Evolutionary conservation across 2,113 vertebrate species (phyloP).

Genomic region (Chascanopsetta lugubris): DNA sequence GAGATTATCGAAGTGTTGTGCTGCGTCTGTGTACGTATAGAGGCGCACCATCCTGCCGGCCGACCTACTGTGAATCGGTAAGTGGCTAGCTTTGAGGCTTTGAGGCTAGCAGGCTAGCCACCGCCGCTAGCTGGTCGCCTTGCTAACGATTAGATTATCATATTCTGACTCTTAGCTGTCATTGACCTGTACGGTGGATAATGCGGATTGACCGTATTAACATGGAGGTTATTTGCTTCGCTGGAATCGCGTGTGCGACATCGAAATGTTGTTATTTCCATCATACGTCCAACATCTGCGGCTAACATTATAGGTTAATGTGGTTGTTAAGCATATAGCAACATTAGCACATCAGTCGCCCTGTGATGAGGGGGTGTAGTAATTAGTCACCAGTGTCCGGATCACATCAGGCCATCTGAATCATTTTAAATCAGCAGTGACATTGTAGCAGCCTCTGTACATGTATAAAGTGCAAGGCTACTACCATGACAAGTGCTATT

Average conservation of each 20-base stretch:
- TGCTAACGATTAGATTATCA: slow-evolving; percentile 46
- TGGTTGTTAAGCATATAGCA: slow-evolving; percentile 47
- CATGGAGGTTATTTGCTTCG: not conserved
- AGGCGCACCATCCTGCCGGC: slow-evolving; percentile 37
- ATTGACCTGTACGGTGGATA: not conserved
- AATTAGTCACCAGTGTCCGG: slow-evolving; percentile 37
- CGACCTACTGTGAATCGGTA: slow-evolving; percentile 61
- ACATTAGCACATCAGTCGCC: slow-evolving; percentile 56
- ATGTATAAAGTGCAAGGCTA: not conserved
- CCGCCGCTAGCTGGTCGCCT: slow-evolving; percentile 45
- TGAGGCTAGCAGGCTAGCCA: slow-evolving; percentile 41
- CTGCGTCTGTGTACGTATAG: slow-evolving; percentile 58
- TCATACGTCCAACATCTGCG: not conserved
- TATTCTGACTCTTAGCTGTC: slow-evolving; percentile 1
- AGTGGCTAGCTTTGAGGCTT: slow-evolving; percentile 64
- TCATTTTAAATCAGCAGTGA: not conserved
- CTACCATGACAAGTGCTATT: not conserved
- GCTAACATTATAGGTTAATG: slow-evolving; percentile 44
- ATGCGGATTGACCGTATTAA: not conserved
- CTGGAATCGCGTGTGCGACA: not conserved
- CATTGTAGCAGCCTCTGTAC: not conserved
- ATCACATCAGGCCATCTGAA: slow-evolving; percentile 14
- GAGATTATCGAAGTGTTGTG: slow-evolving; percentile 45
- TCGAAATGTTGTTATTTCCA: no score
- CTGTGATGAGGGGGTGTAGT: slow-evolving; percentile 38